Percentiles rank a stretch among this genome's conserved stretches.
phyloP scores from a whole-genome alignment of 2,113 vertebrate genomes.

The Passer domesticus region DNA sequence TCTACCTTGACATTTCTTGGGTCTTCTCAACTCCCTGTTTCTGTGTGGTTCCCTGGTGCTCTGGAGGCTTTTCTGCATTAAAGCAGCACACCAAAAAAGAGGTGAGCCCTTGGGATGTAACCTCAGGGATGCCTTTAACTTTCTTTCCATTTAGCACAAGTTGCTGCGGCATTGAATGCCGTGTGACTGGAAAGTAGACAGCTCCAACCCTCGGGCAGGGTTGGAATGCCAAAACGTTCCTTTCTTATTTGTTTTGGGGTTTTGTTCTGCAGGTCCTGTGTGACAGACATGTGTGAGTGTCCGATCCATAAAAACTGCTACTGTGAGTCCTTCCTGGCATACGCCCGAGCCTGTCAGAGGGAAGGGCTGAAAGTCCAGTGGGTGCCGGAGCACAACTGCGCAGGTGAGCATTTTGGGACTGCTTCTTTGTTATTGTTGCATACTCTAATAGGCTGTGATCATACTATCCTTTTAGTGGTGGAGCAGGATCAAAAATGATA shows the following conservation, averaged over 20 bases:
- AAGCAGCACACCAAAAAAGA: background rate
- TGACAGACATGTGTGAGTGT: conserved; percentile 98
- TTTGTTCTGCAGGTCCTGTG: conserved; percentile 85
- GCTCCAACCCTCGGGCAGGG: accelerated
- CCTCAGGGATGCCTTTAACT: background rate
- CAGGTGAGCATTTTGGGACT: conserved; percentile 78
- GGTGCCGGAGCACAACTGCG: conserved; percentile 85
- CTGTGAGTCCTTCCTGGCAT: conserved; percentile 95
- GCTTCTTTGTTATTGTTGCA: background rate
- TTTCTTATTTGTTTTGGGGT: background rate
- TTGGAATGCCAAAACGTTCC: background rate
- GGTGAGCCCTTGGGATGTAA: background rate
- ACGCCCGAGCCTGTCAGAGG: conserved; percentile 90
- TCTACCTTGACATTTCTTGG: background rate
- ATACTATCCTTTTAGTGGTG: background rate
- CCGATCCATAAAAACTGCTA: conserved; percentile 96
- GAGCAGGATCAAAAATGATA: background rate
- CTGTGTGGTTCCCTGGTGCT: background rate
- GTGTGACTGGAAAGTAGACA: background rate
- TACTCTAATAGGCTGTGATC: background rate
- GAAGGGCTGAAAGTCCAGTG: conserved; percentile 87
- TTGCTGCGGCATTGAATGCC: background rate
- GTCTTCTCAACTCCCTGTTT: background rate
- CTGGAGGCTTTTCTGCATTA: background rate
- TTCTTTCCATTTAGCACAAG: background rate